These are phyloP conservation scores for Drosophila rellima DNA, from an alignment of 2,888 invertebrate species.

Conservation along the genomic window DNA sequence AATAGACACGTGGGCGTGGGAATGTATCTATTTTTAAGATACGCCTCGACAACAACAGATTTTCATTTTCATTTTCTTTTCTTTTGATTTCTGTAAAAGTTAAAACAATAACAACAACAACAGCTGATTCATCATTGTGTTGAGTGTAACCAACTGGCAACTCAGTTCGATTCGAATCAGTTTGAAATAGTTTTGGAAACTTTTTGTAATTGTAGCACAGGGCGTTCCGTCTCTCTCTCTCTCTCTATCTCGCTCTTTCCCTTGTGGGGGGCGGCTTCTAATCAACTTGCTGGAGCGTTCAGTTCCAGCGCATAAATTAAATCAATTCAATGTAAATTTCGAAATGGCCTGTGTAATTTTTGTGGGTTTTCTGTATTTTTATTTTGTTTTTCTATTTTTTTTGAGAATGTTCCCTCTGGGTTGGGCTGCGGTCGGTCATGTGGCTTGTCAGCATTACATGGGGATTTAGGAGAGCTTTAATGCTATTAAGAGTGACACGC, in stretches of 20 bases:
- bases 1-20: constrained; percentile 80
- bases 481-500: constrained; percentile 39
- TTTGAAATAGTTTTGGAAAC: constrained; percentile 35
- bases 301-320: constrained; percentile 58
- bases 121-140: constrained; percentile 51
- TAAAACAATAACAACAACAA: constrained; percentile 31
- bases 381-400: constrained; percentile 25
- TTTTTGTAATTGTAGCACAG: constrained; percentile 43
- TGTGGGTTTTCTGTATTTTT: constrained; percentile 44
- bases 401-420: constrained; percentile 34
- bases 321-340: constrained; percentile 72
- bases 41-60: constrained; percentile 24
- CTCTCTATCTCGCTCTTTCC: not conserved
- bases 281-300: constrained; percentile 50
- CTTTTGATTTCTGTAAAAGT: constrained; percentile 34
- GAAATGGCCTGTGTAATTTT: constrained; percentile 64
- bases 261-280: constrained; percentile 37
- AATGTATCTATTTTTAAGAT: constrained; percentile 68
- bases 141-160: constrained; percentile 46
- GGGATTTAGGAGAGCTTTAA: constrained; percentile 31
- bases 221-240: constrained; percentile 10
- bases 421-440: constrained; percentile 48
- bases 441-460: constrained; percentile 37
- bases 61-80: constrained; percentile 28
- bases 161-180: constrained; percentile 25